phyloP scores from a whole-genome alignment of 1,140 invertebrate genomes.

The Heliconius hewitsoni region DNA sequence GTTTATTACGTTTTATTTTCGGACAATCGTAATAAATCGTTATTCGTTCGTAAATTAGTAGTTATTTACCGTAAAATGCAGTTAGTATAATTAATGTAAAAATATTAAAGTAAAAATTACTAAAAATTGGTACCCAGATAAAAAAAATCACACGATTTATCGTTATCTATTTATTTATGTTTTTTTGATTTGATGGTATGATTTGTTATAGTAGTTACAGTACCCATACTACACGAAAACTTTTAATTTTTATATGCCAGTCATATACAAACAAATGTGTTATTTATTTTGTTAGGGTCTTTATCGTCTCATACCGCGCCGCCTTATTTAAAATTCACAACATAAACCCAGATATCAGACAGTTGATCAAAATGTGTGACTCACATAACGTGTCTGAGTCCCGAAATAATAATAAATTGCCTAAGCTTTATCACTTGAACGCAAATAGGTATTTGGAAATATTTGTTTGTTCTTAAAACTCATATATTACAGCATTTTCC shows the following conservation, averaged over 20 bases:
- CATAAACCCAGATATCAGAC: constrained; percentile 40
- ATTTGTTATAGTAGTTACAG: neutral
- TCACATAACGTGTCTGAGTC: constrained; percentile 23
- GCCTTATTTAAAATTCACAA: constrained; percentile 38
- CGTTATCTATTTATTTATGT: too few relatives aligned
- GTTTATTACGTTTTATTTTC: neutral
- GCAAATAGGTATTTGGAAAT: neutral
- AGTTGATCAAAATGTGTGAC: constrained; percentile 27
- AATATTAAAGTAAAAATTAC: too few relatives aligned
- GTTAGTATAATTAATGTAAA: too few relatives aligned
- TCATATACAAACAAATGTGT: neutral
- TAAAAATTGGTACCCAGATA: too few relatives aligned
- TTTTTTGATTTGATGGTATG: too few relatives aligned
- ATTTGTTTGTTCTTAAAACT: neutral
- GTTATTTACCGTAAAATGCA: too few relatives aligned
- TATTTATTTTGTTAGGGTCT: constrained; percentile 1
- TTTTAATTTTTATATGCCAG: neutral
- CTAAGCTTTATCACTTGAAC: constrained; percentile 10
- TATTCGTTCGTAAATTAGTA: too few relatives aligned
- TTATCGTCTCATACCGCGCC: constrained; percentile 34
- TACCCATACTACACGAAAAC: neutral
- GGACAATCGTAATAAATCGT: neutral
- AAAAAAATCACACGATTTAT: too few relatives aligned
- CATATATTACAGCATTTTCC: too few relatives aligned
- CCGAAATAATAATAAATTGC: constrained; percentile 14